A percentile compares a stretch with the other conserved stretches of the same genome.
These are phyloP conservation scores for Anthopleura xanthogrammica DNA, from an alignment of 92 coral and sea anemone species.

Conservation along the genomic window DNA sequence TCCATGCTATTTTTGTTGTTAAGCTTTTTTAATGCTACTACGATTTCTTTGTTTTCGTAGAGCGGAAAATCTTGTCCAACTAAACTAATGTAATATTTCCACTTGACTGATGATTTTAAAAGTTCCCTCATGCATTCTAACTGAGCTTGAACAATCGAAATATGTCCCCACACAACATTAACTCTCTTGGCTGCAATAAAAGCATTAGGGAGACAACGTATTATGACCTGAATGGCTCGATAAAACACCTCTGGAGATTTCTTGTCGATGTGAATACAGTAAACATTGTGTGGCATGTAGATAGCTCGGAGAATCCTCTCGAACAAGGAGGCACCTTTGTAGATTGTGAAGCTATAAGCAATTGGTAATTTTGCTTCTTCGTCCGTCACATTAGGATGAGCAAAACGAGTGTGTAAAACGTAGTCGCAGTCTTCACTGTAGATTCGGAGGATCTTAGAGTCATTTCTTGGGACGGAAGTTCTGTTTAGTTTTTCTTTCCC, in stretches of 20 bases:
- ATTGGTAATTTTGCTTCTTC: conserved; percentile 49
- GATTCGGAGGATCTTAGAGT: conserved; percentile 1
- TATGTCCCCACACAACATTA: conserved; percentile 48
- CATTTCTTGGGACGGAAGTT: not conserved
- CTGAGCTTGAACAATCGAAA: conserved; percentile 55
- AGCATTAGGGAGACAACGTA: conserved; percentile 60
- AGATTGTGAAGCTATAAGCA: conserved; percentile 54
- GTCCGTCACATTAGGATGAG: conserved; percentile 18
- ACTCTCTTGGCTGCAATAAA: conserved; percentile 39
- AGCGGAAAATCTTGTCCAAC: conserved; percentile 76
- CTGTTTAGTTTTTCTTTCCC: not conserved
- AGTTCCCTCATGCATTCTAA: conserved; percentile 63
- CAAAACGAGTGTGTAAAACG: not conserved
- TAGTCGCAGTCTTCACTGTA: conserved; percentile 13
- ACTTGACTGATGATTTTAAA: conserved; percentile 26
- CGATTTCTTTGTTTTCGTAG: conserved; percentile 60
- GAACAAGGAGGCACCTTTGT: conserved; percentile 55
- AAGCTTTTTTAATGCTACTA: conserved; percentile 37
- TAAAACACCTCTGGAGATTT: conserved; percentile 39
- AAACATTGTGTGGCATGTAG: conserved; percentile 68
- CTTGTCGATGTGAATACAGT: conserved; percentile 66
- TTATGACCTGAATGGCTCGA: conserved; percentile 42
- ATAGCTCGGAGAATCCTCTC: conserved; percentile 58
- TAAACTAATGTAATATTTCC: conserved; percentile 69
- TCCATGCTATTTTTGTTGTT: conserved; percentile 47